Evolutionary conservation across 2,888 invertebrate species (phyloP).

Genomic region (Drosophila planitibia): DNA sequence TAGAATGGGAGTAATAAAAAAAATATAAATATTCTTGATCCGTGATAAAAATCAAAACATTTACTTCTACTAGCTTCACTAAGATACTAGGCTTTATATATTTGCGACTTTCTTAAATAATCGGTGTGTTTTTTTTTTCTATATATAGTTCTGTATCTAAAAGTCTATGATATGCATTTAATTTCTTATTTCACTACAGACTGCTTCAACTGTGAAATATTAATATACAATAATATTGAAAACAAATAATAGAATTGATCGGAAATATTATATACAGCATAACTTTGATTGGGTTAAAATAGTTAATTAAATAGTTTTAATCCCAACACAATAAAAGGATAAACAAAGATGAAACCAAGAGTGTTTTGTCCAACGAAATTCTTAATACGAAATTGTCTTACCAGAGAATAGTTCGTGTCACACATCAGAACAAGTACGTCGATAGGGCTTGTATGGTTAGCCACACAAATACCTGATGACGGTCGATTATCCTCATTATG

Average conservation of each 20-base stretch:
- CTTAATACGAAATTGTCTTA: constrained; percentile 86
- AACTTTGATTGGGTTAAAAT: constrained; percentile 1
- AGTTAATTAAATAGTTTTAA: constrained; percentile 1
- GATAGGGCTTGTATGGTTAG: constrained; percentile 99
- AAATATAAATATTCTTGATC: constrained; percentile 7
- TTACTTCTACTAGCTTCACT: not conserved
- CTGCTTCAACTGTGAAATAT: not conserved
- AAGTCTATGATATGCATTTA: not conserved
- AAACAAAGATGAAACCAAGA: not conserved
- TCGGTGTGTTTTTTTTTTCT: not conserved
- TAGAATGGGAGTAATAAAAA: not conserved
- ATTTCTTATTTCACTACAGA: not conserved
- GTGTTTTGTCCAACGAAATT: constrained; percentile 6
- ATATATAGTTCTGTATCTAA: not conserved
- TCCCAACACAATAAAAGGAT: constrained; percentile 1
- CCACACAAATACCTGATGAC: constrained; percentile 95
- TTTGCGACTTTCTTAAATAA: not conserved
- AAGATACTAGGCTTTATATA: not conserved
- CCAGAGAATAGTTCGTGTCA: constrained; percentile 98
- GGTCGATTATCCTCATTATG: constrained; percentile 95
- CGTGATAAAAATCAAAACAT: not conserved
- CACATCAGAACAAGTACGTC: constrained; percentile 98
- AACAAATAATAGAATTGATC: not conserved
- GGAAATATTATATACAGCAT: constrained; percentile 4
- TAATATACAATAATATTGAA: not conserved